Evolutionary conservation across 1,140 invertebrate species (phyloP).

Genomic region (Drosophila funebris): DNA sequence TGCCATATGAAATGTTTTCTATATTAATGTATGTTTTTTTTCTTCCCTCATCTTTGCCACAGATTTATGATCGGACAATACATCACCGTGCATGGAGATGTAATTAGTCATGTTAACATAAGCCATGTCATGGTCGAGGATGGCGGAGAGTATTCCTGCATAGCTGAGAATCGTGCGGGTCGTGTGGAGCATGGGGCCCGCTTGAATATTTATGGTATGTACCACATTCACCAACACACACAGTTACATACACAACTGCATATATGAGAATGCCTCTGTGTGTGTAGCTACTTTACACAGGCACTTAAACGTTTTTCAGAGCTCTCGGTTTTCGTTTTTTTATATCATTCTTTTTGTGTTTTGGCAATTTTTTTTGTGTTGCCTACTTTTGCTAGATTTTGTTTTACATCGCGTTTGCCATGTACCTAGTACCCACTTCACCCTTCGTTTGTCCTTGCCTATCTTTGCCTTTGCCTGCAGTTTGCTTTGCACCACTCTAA

Average conservation of each 20-base stretch:
- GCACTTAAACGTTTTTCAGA: conserved; percentile 68
- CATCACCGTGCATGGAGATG: conserved; percentile 91
- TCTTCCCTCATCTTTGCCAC: conserved; percentile 30
- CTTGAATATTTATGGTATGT: conserved; percentile 93
- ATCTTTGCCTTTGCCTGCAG: conserved; percentile 34
- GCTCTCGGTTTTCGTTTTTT: conserved; percentile 22
- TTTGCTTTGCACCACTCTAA: conserved; percentile 63
- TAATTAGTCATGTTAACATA: conserved; percentile 94
- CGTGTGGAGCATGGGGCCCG: conserved; percentile 90
- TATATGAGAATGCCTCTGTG: conserved; percentile 1
- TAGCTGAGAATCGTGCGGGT: conserved; percentile 91
- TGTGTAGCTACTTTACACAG: conserved; percentile 69
- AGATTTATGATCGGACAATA: conserved; percentile 93
- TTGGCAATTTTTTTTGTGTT: conserved; percentile 48
- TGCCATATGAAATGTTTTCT: conserved; percentile 34
- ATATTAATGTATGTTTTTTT: conserved; percentile 62
- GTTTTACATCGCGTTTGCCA: conserved; percentile 68
- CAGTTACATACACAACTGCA: conserved; percentile 18
- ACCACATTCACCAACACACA: conserved; percentile 40
- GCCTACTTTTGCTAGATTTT: conserved; percentile 73
- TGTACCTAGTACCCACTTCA: conserved; percentile 7
- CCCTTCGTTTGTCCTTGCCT: conserved; percentile 24
- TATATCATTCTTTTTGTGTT: conserved; percentile 30
- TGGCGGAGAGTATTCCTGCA: conserved; percentile 94
- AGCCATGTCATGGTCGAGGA: conserved; percentile 92